Percentiles rank a stretch among this genome's conserved stretches.
phyloP scores from a whole-genome alignment of 2,113 vertebrate genomes.

The Sterna hirundo region DNA sequence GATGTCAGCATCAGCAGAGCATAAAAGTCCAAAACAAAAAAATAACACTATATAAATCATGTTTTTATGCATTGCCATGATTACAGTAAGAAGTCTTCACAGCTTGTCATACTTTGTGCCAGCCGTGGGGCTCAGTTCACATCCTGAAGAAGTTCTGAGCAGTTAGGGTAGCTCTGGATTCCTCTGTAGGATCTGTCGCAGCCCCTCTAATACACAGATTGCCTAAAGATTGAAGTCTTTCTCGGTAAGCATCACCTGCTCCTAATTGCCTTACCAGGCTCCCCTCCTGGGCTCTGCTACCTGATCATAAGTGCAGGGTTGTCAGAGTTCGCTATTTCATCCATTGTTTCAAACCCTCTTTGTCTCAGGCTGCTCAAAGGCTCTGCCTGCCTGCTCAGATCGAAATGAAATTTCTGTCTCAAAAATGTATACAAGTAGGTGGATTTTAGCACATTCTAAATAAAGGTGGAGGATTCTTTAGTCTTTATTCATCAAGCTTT shows the following conservation, averaged over 20 bases:
- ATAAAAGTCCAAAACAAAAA: neutral
- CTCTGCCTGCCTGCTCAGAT: neutral
- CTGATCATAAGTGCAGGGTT: neutral
- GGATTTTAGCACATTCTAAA: neutral
- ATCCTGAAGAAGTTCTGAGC: neutral
- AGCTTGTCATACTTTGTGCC: neutral
- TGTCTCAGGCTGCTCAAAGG: neutral
- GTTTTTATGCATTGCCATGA: neutral
- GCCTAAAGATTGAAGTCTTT: neutral
- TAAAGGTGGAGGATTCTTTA: neutral
- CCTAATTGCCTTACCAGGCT: neutral
- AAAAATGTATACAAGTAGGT: neutral
- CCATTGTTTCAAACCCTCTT: neutral
- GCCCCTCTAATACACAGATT: neutral
- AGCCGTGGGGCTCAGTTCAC: fast-evolving
- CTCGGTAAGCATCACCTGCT: neutral
- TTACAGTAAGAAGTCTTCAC: neutral
- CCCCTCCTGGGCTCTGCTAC: neutral
- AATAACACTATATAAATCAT: neutral
- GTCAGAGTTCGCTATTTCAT: neutral
- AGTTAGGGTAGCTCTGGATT: neutral
- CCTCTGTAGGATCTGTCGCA: neutral
- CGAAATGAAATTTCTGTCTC: neutral
- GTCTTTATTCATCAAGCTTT: neutral
- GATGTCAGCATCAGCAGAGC: neutral